Evolutionary conservation across 2,113 vertebrate species (phyloP).

Genomic region (Paraplagusia blochii): DNA sequence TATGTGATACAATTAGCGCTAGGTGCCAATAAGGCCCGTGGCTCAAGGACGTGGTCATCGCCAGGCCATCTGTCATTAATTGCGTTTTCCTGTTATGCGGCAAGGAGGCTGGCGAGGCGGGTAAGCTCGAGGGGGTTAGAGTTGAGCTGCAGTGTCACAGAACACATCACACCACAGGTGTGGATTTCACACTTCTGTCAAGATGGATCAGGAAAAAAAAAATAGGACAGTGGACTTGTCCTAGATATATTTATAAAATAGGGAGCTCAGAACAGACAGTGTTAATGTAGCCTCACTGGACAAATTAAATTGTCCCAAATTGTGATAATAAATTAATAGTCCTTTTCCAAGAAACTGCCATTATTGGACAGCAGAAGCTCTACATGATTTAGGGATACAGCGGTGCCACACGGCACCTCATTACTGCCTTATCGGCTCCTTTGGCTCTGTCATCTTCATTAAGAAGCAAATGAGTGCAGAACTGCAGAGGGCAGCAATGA

Average conservation of each 20-base stretch:
- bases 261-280: slow-evolving; percentile 5
- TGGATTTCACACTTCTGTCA: slow-evolving; percentile 52
- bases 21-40: slow-evolving; percentile 88
- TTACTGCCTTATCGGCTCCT: slow-evolving; percentile 44
- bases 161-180: slow-evolving; percentile 76
- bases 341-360: slow-evolving; percentile 4
- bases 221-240: slow-evolving; percentile 39
- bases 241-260: slow-evolving; percentile 30
- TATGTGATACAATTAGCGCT: slow-evolving; percentile 94
- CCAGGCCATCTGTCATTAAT: slow-evolving; percentile 94
- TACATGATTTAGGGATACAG: slow-evolving; percentile 14
- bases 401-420: slow-evolving; percentile 28
- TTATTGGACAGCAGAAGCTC: neutral
- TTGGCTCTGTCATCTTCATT: slow-evolving; percentile 52
- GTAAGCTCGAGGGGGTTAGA: slow-evolving; percentile 67
- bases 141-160: slow-evolving; percentile 67
- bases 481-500: slow-evolving; percentile 75
- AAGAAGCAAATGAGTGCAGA: slow-evolving; percentile 44
- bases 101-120: slow-evolving; percentile 77
- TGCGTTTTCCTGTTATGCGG: slow-evolving; percentile 83
- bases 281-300: neutral
- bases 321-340: slow-evolving; percentile 3
- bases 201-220: slow-evolving; percentile 63
- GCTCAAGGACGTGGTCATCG: slow-evolving; percentile 92
- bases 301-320: slow-evolving; percentile 1